Evolutionary conservation across 2,113 vertebrate genomes (phyloP), one percentile per base, ranked within the genome.

Genomic region (Leptobrachium leishanense): DNA sequence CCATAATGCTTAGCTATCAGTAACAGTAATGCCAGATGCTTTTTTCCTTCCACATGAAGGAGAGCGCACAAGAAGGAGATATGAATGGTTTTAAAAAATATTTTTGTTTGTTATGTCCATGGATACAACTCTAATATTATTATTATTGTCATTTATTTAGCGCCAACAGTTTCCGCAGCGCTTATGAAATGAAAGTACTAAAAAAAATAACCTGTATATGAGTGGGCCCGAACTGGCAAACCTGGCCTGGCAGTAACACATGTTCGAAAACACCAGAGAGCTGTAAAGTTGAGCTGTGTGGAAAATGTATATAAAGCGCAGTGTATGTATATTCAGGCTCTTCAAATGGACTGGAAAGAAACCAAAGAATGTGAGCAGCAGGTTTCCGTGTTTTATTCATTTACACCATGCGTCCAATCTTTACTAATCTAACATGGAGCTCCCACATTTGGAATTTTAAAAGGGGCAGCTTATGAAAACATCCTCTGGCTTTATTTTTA

Each of bases 301-400:
- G 59, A 83, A 82, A 79, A 84, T 12, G 70, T 68, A 79, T 72
- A 67, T 8, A 42, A 0, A 59, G 20, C 43, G 57, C 5, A 79
- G 72, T 40, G 74, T 77, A 59, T 43, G 43, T 62, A 75, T 0
- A 15, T 3, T 46, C 55, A 65, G 6, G 20, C 41, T 43, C 50
- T 44, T 59, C 1, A 3, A 7, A 41, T 69, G 55, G 64, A 39
- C 67, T 77, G 76, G 76, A 83, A 83, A 78, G n/a, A 41, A 43
- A 42, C 54, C 10, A 65, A 43, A 1, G 1, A 2, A 0, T 75
- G 2, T 68, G 31, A 74, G 83, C 84, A 0, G 1, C 72, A 11
- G 39, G 40, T n/a, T 72, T 59, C 46, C 43, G n/a, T 43, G 7
- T 67, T 76, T 76, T 41, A 76, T 76, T 68, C 65, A 57, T 31